Evolutionary conservation across 2,888 invertebrate species (phyloP), one percentile per base, ranked within the genome.

Genomic region (Seira ritae): DNA sequence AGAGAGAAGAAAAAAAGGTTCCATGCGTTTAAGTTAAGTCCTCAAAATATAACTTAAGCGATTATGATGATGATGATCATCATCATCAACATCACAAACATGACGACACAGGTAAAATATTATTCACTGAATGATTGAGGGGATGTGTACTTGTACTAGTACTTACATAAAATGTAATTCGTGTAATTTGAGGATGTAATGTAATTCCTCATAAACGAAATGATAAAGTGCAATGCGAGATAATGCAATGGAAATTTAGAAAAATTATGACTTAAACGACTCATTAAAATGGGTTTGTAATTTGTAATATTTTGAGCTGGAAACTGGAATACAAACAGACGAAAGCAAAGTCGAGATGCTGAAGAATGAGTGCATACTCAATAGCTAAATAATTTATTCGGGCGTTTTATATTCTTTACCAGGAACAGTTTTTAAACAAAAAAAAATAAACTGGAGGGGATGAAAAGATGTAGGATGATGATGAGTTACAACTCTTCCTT

Each of bases 401-500:
- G n/a, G 31, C 8, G 31, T 31, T 31, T n/a, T n/a, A n/a, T n/a
- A n/a, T n/a, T 8, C 31, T 31, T 8, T 31, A 4, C 8, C 31
- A 69, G 31, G 62, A 50, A 69, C 62, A 70, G 31, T 24, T 66
- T 20, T 12, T 37, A 65, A 80, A n/a, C 65, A 70, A n/a, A 69
- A 69, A 55, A 55, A 42, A 42, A n/a, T n/a, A n/a, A n/a, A n/a
- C n/a, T n/a, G n/a, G 31, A 8, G 8, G 55, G 55, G 55, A 55
- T 55, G 55, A 55, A 55, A 55, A 55, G 17, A 3, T 55, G 31
- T 8, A 69, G 73, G 70, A 83, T 78, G 77, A 69, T 78, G 70
- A 83, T 78, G 77, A 83, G 69, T 78, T 71, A 77, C 65, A 2
- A 31, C 31, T 31, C 31, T 31, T 71, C 68, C 77, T 83, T 46